phyloP scores from a whole-genome alignment of 2,797 vertebrate genomes.

The Lepilemur septentrionalis region DNA sequence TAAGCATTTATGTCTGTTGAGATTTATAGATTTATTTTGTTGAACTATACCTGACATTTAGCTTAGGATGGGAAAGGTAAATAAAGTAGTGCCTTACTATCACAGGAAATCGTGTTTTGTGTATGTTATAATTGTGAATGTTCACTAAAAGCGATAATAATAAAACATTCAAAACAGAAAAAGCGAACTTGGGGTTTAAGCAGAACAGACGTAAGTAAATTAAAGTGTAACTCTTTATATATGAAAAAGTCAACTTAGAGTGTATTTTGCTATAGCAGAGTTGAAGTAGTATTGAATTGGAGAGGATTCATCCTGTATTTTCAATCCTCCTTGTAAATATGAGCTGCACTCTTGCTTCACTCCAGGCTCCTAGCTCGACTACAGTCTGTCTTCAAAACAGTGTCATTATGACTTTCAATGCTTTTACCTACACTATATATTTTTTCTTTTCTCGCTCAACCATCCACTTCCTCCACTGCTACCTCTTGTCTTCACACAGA shows the following conservation, averaged over 20 bases:
- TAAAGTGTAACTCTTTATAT: constrained; percentile 32
- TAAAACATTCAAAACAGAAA: constrained; percentile 36
- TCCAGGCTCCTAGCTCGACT: neutral
- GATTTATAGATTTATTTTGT: constrained; percentile 51
- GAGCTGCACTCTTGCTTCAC: neutral
- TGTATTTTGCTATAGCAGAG: neutral
- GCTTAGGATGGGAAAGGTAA: constrained; percentile 56
- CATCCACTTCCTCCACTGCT: neutral
- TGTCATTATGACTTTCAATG: neutral
- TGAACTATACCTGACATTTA: constrained; percentile 52
- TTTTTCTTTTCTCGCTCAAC: neutral
- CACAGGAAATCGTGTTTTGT: constrained; percentile 30
- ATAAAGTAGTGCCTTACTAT: constrained; percentile 19
- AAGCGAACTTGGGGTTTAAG: neutral
- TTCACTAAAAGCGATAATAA: neutral
- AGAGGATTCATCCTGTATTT: neutral
- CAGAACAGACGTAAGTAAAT: neutral
- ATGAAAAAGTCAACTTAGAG: neutral
- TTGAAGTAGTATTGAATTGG: neutral
- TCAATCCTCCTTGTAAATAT: neutral
- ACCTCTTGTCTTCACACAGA: neutral
- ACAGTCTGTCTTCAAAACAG: neutral
- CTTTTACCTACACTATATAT: neutral
- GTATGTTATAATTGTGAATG: neutral
- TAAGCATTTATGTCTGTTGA: constrained; percentile 50